These are phyloP conservation scores for Acrobasis consociella DNA, from an alignment of 2,888 invertebrate genomes.

Conservation along the genomic window DNA sequence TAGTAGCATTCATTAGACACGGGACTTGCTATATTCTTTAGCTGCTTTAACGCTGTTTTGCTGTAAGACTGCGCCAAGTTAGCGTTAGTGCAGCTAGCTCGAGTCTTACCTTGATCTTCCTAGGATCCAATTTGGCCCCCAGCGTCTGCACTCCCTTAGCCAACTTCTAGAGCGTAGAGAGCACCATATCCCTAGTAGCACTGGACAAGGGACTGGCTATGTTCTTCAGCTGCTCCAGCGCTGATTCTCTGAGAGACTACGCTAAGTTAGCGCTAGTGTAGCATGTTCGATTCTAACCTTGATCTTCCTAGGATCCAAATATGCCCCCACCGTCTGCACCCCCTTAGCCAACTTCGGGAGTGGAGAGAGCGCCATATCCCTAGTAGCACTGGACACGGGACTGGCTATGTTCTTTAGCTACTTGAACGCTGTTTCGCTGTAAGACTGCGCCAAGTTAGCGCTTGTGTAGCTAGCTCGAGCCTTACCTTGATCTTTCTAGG, in stretches of 20 bases:
- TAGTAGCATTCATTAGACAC: constrained; percentile 82
- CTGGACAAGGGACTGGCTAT: constrained; percentile 86
- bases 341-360: constrained; percentile 94
- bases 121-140: constrained; percentile 92
- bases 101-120: constrained; percentile 85
- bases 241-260: constrained; percentile 75
- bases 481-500: constrained; percentile 87
- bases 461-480: not conserved
- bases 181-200: constrained; percentile 85
- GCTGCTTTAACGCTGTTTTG: constrained; percentile 74
- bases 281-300: constrained; percentile 53
- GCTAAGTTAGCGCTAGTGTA: constrained; percentile 79
- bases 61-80: constrained; percentile 87
- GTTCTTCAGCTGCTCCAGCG: constrained; percentile 84
- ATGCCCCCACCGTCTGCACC: constrained; percentile 91
- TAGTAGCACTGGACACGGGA: constrained; percentile 84
- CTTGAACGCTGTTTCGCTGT: constrained; percentile 60
- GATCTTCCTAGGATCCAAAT: constrained; percentile 93
- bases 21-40: constrained; percentile 86
- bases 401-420: constrained; percentile 86
- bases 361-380: constrained; percentile 87
- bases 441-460: constrained; percentile 87
- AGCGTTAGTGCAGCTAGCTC: not conserved
- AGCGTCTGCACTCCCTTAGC: constrained; percentile 94
- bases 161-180: constrained; percentile 90